A percentile compares a stretch with the other conserved stretches of the same genome.
Conservation (phyloP, 2,888 invertebrate species). For the Drosophila pseudotakahashii region DNA sequence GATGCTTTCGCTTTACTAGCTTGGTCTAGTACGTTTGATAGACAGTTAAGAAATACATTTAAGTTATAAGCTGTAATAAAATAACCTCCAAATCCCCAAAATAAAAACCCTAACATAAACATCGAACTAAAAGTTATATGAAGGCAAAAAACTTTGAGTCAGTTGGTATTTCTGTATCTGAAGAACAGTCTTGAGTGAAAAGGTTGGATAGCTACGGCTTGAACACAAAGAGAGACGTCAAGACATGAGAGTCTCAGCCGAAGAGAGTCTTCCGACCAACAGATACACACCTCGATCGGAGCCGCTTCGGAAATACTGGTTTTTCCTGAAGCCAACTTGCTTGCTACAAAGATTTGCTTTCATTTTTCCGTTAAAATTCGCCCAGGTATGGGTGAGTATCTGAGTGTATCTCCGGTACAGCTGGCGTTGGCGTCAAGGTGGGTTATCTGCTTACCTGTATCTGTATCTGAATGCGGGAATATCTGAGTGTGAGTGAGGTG, state of each 20-base stretch:
- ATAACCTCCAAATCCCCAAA: not conserved
- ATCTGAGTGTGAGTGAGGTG: constrained; percentile 7
- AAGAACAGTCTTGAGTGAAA: not conserved
- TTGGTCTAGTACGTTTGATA: too few species aligned
- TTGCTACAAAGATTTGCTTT: constrained; percentile 74
- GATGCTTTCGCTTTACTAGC: too few species aligned
- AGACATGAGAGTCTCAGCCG: constrained; percentile 1
- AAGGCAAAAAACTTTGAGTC: not conserved
- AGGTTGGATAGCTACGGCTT: constrained; percentile 10
- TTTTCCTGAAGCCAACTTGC: constrained; percentile 58
- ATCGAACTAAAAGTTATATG: not conserved
- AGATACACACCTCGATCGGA: constrained; percentile 66
- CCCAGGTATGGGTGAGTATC: constrained; percentile 29
- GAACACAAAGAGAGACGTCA: constrained; percentile 25
- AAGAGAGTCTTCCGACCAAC: constrained; percentile 45
- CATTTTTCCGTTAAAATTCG: constrained; percentile 74
- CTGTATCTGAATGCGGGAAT: constrained; percentile 14
- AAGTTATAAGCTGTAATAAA: too few species aligned
- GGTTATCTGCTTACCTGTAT: constrained; percentile 26
- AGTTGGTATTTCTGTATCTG: constrained; percentile 1
- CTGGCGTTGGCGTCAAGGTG: constrained; percentile 43
- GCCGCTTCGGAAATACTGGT: constrained; percentile 67
- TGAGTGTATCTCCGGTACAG: constrained; percentile 20
- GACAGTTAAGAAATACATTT: not conserved
- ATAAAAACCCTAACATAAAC: not conserved